A percentile compares a stretch with the other conserved stretches of the same genome.
Evolutionary conservation across 2,113 vertebrate genomes (phyloP).

Genomic region (Polypterus bichir): DNA sequence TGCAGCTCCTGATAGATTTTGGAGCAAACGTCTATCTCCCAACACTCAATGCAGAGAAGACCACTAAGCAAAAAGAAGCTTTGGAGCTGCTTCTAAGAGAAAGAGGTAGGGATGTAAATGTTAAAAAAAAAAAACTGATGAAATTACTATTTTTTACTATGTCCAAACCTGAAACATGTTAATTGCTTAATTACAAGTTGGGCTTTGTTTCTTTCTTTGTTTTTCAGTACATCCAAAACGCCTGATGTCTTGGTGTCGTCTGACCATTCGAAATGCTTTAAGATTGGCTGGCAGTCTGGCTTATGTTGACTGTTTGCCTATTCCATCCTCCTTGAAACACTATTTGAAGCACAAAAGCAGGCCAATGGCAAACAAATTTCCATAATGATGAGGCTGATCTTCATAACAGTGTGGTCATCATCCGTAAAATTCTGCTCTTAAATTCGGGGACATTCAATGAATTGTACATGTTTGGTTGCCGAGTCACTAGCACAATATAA

Average conservation of each 20-base stretch:
- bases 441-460: too few species aligned
- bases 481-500: too few species aligned
- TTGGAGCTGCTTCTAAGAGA: not conserved
- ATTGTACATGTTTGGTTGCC: too few species aligned
- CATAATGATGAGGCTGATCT: too few species aligned
- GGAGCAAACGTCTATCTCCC: constrained; percentile 10
- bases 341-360: constrained; percentile 60
- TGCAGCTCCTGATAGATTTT: constrained; percentile 13
- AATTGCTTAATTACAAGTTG: too few species aligned
- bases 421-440: too few species aligned
- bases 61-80: constrained; percentile 10
- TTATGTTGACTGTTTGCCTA: constrained; percentile 49
- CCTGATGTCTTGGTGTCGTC: constrained; percentile 75
- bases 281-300: constrained; percentile 22
- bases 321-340: constrained; percentile 60
- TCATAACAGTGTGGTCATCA: too few species aligned
- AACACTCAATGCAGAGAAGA: not conserved
- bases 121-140: too few species aligned
- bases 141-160: too few species aligned
- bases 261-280: constrained; percentile 54
- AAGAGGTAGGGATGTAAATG: constrained; percentile 1
- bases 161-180: too few species aligned
- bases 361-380: too few species aligned
- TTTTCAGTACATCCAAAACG: constrained; percentile 66
- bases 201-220: constrained; percentile 4